A percentile compares a stretch with the other conserved stretches of the same genome.
phyloP scores from a whole-genome alignment of 2,797 vertebrate species.

The Lagocephalus sceleratus region DNA sequence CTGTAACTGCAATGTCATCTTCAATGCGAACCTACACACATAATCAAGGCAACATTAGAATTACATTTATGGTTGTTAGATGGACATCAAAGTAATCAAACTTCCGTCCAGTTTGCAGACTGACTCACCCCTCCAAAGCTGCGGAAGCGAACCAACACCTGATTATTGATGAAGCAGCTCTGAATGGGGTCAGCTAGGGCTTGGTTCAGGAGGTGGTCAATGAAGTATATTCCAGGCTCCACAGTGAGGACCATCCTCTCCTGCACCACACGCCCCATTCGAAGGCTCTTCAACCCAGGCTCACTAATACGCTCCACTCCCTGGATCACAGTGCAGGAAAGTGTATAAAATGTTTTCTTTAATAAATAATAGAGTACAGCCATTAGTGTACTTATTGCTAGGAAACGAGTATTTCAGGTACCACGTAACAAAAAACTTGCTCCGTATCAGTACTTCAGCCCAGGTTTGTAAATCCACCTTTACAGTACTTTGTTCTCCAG shows the following conservation, averaged over 20 bases:
- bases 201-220: conserved; percentile 89
- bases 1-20: conserved; percentile 87
- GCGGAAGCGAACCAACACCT: conserved; percentile 83
- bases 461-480: too few species aligned
- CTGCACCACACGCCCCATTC: conserved; percentile 83
- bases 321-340: conserved; percentile 53
- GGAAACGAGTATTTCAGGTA: too few species aligned
- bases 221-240: conserved; percentile 96
- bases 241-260: conserved; percentile 93
- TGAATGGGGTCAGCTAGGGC: conserved; percentile 80
- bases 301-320: conserved; percentile 81
- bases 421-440: too few species aligned
- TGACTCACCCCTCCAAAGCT: conserved; percentile 89
- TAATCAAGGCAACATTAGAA: neutral
- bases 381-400: too few species aligned
- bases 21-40: conserved; percentile 89
- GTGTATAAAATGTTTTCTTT: too few species aligned
- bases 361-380: too few species aligned
- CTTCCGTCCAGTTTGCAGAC: neutral
- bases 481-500: too few species aligned
- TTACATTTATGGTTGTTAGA: neutral
- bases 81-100: neutral
- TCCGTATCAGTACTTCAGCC: too few species aligned
- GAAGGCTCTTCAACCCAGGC: conserved; percentile 86
- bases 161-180: conserved; percentile 83